Percentiles rank a stretch among this genome's conserved stretches.
These are phyloP conservation scores for Haliclona indistincta DNA, from an alignment of 37 sponge, comb jelly and placozoan genomes.

Conservation along the genomic window DNA sequence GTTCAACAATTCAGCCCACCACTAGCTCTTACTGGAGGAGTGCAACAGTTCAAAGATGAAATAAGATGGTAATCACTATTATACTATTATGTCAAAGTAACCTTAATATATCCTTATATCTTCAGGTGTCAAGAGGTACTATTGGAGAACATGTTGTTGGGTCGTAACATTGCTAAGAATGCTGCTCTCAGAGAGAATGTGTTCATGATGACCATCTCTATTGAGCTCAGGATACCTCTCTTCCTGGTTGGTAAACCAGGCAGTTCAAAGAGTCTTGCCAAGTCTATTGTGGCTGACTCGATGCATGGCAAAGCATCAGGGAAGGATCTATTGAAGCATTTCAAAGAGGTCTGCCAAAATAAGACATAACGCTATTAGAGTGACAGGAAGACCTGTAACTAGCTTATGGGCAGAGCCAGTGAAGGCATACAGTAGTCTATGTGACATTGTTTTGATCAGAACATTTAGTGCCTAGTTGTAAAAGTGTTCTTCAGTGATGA, in stretches of 20 bases:
- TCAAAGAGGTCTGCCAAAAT: conserved; percentile 56
- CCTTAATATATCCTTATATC: no score
- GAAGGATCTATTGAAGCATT: conserved; percentile 21
- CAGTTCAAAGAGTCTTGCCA: conserved; percentile 95
- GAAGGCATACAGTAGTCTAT: no score
- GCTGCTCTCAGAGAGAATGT: conserved; percentile 96
- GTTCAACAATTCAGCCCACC: conserved; percentile 40
- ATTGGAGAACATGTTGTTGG: conserved; percentile 53
- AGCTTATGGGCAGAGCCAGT: no score
- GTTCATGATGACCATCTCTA: conserved; percentile 98
- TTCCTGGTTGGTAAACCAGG: conserved; percentile 99
- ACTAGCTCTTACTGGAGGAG: conserved; percentile 41
- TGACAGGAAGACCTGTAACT: no score
- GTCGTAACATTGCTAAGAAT: conserved; percentile 85
- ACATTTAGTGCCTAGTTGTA: no score
- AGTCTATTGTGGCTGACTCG: conserved; percentile 76
- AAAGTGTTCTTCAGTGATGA: no score
- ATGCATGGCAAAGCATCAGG: conserved; percentile 74
- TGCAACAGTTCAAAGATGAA: conserved; percentile 48
- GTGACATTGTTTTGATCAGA: no score
- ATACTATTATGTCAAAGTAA: not conserved
- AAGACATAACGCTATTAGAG: no score
- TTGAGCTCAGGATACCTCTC: conserved; percentile 94
- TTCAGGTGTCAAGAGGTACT: conserved; percentile 72
- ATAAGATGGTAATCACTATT: conserved; percentile 46